Base-by-base conservation (phyloP, 2,797 vertebrate genomes). In the Malurus splendens region DNA sequence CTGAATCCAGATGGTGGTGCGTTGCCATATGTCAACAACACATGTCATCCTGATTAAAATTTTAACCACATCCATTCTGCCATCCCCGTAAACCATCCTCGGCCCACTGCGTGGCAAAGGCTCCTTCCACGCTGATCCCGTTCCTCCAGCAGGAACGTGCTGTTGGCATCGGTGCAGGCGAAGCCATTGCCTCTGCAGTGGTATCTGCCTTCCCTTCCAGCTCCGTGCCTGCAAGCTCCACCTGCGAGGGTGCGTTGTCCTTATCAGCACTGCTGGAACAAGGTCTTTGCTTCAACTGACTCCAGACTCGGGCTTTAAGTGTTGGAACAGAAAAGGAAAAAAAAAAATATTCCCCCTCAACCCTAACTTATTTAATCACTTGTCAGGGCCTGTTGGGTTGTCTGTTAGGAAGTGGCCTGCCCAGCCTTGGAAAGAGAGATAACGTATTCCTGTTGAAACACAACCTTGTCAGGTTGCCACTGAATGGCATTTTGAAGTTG, bases 1-100 rank as follows among this genome's bases (percentile, higher is more conserved):
- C 95, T 96, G 97, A 96, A 97, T 97, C 96, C 97, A 97, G 97
- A 97, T 97, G 97, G 97, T 97, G 96, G 90, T 94, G 91, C 96
- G 91, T 96, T 89, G 95, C 97, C 97, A 97, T 97, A 97, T 97
- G 97, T 97, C 97, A 97, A 96, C 95, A 97, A 96, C 97, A 97
- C 97, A 97, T 97, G 97, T 96, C 95, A 94, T 97, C 95, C 96
- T 97, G 96, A 97, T 97, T 97, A 96, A 97, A 97, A 97, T 97
- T 97, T 96, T 96, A 97, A 96, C 95, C 95, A 93, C 90, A 93
- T 95, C 92, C 90, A 95, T 96, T 92, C 94, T 96, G 95, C 93
- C 86, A 82, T 93, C 90, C 78, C 89, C 93, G 92, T 93, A 95
- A 95, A 95, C 90, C 78, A 67, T 93, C 90, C 91, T 94, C 93